Evolutionary conservation across 2,888 invertebrate species (phyloP).

Genomic region (Schizotus pectinicornis): DNA sequence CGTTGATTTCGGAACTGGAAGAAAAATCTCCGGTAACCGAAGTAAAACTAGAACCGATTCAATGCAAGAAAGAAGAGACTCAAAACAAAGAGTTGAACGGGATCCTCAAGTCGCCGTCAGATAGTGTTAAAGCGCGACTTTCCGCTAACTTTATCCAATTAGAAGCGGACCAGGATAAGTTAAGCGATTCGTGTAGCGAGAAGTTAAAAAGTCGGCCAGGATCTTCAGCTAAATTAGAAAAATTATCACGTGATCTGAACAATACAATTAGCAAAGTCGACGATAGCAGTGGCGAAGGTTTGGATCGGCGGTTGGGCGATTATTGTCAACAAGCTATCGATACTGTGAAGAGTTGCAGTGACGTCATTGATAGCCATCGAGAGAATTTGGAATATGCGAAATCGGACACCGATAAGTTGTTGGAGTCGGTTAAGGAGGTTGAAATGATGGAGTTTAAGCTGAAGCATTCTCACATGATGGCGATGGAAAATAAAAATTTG

Average conservation of each 20-base stretch:
- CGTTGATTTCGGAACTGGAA: not conserved
- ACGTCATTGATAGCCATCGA: conserved; percentile 61
- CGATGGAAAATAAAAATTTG: conserved; percentile 15
- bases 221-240: conserved; percentile 32
- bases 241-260: conserved; percentile 31
- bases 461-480: conserved; percentile 29
- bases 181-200: conserved; percentile 6
- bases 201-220: conserved; percentile 32
- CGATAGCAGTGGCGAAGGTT: conserved; percentile 40
- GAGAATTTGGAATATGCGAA: conserved; percentile 59
- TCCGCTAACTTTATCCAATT: conserved; percentile 56
- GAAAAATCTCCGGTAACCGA: conserved; percentile 57
- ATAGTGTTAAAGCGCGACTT: conserved; percentile 65
- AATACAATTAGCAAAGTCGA: conserved; percentile 41
- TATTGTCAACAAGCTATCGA: conserved; percentile 46
- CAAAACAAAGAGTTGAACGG: conserved; percentile 53
- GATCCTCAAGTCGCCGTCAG: conserved; percentile 60
- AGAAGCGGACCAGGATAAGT: conserved; percentile 32
- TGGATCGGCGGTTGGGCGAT: conserved; percentile 45
- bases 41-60: conserved; percentile 45
- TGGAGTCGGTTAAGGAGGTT: conserved; percentile 61
- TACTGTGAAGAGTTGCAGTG: conserved; percentile 44
- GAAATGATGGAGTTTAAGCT: conserved; percentile 63
- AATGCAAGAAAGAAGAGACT: conserved; percentile 22
- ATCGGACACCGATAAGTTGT: conserved; percentile 61